A percentile compares a stretch with the other conserved stretches of the same genome.
Evolutionary conservation across 2,113 vertebrate species (phyloP).

Genomic region (Cichladusa arquata): DNA sequence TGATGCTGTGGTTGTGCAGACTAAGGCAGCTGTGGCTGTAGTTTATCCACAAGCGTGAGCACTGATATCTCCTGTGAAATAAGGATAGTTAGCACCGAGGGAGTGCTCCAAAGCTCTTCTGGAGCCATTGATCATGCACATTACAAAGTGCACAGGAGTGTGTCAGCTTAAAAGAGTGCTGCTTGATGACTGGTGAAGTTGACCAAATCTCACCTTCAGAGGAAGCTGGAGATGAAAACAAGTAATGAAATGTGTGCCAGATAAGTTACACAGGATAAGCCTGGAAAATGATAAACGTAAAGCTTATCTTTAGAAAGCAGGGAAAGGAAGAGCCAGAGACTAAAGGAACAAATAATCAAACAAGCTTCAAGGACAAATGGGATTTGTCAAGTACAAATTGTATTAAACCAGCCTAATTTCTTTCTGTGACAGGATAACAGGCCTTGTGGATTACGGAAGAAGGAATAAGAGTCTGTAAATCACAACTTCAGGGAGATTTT

Average conservation of each 20-base stretch:
- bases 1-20: background rate
- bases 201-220: slow-evolving; percentile 13
- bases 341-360: slow-evolving; percentile 42
- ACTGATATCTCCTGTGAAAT: background rate
- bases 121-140: background rate
- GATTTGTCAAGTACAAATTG: slow-evolving; percentile 56
- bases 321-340: background rate
- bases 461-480: background rate
- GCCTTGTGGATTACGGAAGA: background rate
- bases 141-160: background rate
- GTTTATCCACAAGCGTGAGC: background rate
- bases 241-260: background rate
- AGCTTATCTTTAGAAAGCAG: slow-evolving; percentile 12
- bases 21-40: background rate
- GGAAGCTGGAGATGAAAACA: slow-evolving; percentile 2
- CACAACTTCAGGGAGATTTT: background rate
- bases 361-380: slow-evolving; percentile 44
- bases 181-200: background rate
- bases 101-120: slow-evolving; percentile 3
- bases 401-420: slow-evolving; percentile 39
- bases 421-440: slow-evolving; percentile 17
- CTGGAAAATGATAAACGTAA: slow-evolving; percentile 3
- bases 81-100: background rate
- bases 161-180: background rate
- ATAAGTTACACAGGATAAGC: background rate